These are phyloP conservation scores for Agonopterix heracliana DNA, from an alignment of 2,888 invertebrate species.

Conservation along the genomic window DNA sequence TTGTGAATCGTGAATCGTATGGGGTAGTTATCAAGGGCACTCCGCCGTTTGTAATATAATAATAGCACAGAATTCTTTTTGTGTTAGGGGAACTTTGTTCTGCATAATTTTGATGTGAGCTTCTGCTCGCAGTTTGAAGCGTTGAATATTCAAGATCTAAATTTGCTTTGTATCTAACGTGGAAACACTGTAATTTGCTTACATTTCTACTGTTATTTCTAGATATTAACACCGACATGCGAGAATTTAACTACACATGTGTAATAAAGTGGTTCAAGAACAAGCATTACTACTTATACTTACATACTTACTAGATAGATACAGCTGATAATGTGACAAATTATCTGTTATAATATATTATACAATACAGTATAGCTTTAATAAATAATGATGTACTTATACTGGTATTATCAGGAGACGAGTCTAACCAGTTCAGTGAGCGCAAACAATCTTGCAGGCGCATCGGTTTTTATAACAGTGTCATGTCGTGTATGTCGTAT, in stretches of 20 bases:
- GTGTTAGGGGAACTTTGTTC: conserved; percentile 41
- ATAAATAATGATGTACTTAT: neutral
- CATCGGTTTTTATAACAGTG: conserved; percentile 41
- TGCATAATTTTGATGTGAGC: conserved; percentile 25
- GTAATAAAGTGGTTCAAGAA: conserved; percentile 16
- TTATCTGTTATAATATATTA: conserved; percentile 23
- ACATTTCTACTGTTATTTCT: conserved; percentile 9
- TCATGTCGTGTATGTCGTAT: conserved; percentile 24
- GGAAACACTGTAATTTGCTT: conserved; percentile 4
- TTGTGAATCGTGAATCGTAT: conserved; percentile 61
- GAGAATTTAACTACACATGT: conserved; percentile 8
- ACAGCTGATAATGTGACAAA: conserved; percentile 20
- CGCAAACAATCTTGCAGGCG: conserved; percentile 33
- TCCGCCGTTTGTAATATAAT: conserved; percentile 64
- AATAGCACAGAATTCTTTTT: conserved; percentile 57
- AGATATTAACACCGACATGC: conserved; percentile 6
- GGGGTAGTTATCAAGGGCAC: conserved; percentile 70
- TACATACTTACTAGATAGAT: conserved; percentile 6
- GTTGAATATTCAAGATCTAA: conserved; percentile 2
- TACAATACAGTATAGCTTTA: conserved; percentile 17
- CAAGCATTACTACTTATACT: conserved; percentile 15
- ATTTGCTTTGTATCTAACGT: conserved; percentile 5
- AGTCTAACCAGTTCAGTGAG: conserved; percentile 41
- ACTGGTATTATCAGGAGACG: neutral
- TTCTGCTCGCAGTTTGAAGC: conserved; percentile 2